These are phyloP conservation scores for Ganaspis brasiliensis DNA, from an alignment of 2,888 invertebrate species.

Conservation along the genomic window DNA sequence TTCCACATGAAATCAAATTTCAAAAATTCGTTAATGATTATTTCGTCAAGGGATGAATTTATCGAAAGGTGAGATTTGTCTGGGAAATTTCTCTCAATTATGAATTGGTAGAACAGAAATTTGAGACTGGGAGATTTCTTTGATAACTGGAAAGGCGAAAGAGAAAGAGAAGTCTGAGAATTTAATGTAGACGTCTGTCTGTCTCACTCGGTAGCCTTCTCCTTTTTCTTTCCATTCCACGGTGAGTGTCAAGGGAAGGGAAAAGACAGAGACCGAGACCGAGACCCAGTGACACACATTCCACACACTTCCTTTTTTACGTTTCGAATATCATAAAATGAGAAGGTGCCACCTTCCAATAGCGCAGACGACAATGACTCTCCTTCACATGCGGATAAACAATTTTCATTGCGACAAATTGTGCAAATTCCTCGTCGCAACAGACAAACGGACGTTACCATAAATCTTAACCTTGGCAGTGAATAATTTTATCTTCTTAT, in stretches of 20 bases:
- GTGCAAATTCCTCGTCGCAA: not conserved
- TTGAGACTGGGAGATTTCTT: constrained; percentile 45
- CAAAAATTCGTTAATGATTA: not conserved
- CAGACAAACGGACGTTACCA: not conserved
- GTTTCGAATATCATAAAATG: constrained; percentile 80
- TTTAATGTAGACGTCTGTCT: constrained; percentile 61
- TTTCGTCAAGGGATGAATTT: constrained; percentile 19
- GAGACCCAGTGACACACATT: constrained; percentile 79
- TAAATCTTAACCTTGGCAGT: not conserved
- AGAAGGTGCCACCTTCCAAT: constrained; percentile 69
- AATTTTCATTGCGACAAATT: constrained; percentile 32
- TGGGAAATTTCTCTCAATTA: constrained; percentile 10
- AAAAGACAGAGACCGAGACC: constrained; percentile 63
- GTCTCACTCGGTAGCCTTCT: constrained; percentile 22
- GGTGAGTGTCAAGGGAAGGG: constrained; percentile 56
- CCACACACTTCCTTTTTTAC: constrained; percentile 79
- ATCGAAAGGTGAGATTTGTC: constrained; percentile 10
- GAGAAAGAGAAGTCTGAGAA: constrained; percentile 59
- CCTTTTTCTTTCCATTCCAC: not conserved
- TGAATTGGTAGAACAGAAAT: constrained; percentile 48
- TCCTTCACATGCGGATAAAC: constrained; percentile 33
- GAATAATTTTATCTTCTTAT: not conserved
- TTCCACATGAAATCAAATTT: too few relatives aligned
- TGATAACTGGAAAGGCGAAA: constrained; percentile 40
- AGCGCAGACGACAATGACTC: constrained; percentile 73